Percentiles rank a stretch among this genome's conserved stretches.
These are phyloP conservation scores for Butorides virescens DNA, from an alignment of 2,113 vertebrate species.

Conservation along the genomic window DNA sequence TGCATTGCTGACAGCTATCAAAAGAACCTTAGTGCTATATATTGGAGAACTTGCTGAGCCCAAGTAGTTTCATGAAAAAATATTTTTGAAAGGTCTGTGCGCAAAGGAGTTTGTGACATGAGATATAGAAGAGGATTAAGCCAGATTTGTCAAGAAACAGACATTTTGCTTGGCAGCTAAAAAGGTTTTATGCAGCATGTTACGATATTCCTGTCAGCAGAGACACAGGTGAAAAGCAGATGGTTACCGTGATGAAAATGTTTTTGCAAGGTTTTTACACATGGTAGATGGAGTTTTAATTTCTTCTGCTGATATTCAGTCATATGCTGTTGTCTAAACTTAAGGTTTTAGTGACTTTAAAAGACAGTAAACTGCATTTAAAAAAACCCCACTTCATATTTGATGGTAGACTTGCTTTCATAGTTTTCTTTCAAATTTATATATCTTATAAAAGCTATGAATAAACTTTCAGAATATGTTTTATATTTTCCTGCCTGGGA, in stretches of 20 bases:
- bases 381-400: background rate
- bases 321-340: constrained; percentile 15
- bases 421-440: background rate
- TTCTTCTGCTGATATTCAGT: background rate
- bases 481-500: background rate
- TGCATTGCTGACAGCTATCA: background rate
- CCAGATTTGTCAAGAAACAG: constrained; percentile 51
- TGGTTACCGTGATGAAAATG: constrained; percentile 2
- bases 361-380: background rate
- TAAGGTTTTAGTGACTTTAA: constrained; percentile 9
- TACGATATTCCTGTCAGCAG: constrained; percentile 32
- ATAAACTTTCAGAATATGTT: background rate
- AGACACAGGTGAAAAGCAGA: constrained; percentile 27
- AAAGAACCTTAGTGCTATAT: background rate
- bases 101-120: constrained; percentile 3
- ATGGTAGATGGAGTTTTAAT: background rate
- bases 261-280: constrained; percentile 8
- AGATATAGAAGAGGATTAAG: constrained; percentile 28
- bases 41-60: constrained; percentile 7
- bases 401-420: background rate
- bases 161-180: constrained; percentile 47
- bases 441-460: background rate
- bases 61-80: constrained; percentile 21
- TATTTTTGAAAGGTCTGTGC: constrained; percentile 12
- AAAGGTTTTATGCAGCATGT: constrained; percentile 34